phyloP scores from a whole-genome alignment of 2,113 vertebrate genomes.

The Sphaerodactylus townsendi region DNA sequence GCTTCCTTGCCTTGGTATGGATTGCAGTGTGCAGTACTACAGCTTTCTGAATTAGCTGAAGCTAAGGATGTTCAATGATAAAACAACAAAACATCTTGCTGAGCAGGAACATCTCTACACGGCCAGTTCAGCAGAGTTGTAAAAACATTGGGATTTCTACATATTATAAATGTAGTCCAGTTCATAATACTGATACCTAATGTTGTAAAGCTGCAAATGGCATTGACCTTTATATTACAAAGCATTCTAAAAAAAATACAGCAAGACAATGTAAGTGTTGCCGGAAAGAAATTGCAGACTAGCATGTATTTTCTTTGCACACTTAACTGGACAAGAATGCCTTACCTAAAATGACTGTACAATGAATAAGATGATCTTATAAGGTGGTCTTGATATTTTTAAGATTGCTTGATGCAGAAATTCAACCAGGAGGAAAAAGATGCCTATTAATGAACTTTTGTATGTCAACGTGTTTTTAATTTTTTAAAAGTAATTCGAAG shows the following conservation, averaged over 20 bases:
- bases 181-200: conserved; percentile 45
- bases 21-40: conserved; percentile 84
- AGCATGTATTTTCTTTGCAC: conserved; percentile 39
- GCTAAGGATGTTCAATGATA: conserved; percentile 18
- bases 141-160: conserved; percentile 26
- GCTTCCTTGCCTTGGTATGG: conserved; percentile 86
- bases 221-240: conserved; percentile 46
- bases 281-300: conserved; percentile 38
- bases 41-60: conserved; percentile 71
- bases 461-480: neutral
- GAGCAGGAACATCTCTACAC: neutral
- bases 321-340: conserved; percentile 14
- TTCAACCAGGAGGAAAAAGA: conserved; percentile 1
- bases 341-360: conserved; percentile 43
- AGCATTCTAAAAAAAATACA: conserved; percentile 40
- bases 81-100: accelerated
- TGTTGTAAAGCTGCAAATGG: conserved; percentile 52
- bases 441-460: conserved; percentile 18
- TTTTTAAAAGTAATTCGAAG: neutral
- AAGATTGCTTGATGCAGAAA: conserved; percentile 35
- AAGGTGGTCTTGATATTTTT: neutral
- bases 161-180: conserved; percentile 49
- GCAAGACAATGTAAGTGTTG: conserved; percentile 37
- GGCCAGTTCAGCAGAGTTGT: accelerated
- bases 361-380: conserved; percentile 34